Conservation (phyloP, 2,888 invertebrate species). For the Apamea anceps region DNA sequence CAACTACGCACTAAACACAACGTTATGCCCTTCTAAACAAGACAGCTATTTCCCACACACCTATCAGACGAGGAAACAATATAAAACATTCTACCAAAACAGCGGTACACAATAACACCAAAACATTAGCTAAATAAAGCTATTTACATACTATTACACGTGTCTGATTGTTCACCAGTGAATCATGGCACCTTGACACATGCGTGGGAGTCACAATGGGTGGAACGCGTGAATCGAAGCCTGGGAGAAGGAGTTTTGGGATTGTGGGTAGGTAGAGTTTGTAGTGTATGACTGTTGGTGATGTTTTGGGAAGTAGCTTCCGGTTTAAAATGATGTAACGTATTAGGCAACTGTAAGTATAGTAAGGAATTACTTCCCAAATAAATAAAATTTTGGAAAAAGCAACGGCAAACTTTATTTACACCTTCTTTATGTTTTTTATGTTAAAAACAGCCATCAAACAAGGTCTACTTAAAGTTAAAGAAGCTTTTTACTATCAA, state of each 20-base stretch:
- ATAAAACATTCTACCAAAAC: constrained; percentile 34
- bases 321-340: background rate
- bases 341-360: background rate
- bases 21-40: constrained; percentile 1
- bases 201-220: constrained; percentile 82
- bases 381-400: no score
- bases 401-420: no score
- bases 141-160: constrained; percentile 67
- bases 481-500: no score
- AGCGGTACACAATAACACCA: constrained; percentile 28
- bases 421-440: no score
- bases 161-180: constrained; percentile 71
- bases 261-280: constrained; percentile 25
- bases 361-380: no score
- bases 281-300: background rate
- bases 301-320: constrained; percentile 5
- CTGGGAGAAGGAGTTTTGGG: constrained; percentile 51
- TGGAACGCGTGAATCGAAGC: constrained; percentile 57
- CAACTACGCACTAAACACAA: background rate
- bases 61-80: constrained; percentile 39
- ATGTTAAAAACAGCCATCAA: no score
- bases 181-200: constrained; percentile 82
- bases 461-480: no score
- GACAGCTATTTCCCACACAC: constrained; percentile 27
- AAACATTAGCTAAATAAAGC: constrained; percentile 55